phyloP scores from a whole-genome alignment of 92 coral and sea anemone genomes.

The Epizoanthus rinbou region DNA sequence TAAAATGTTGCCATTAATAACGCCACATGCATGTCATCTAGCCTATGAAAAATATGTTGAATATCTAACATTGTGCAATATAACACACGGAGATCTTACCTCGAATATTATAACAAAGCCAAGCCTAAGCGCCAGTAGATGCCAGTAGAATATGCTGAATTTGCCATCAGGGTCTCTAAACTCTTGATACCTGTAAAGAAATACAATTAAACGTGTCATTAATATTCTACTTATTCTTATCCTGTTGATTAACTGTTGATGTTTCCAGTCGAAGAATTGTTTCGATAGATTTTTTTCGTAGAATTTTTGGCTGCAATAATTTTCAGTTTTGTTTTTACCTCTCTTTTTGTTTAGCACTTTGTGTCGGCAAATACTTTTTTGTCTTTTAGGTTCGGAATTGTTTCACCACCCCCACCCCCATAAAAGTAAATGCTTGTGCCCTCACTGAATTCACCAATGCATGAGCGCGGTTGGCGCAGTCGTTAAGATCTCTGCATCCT shows the following conservation, averaged over 20 bases:
- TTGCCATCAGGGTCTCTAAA: constrained; percentile 74
- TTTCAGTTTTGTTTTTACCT: neutral
- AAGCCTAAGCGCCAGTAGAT: constrained; percentile 79
- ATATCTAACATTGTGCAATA: too few relatives aligned
- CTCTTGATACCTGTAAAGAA: constrained; percentile 69
- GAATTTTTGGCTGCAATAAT: too few relatives aligned
- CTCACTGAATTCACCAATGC: too few relatives aligned
- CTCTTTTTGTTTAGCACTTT: neutral
- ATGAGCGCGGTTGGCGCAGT: too few relatives aligned
- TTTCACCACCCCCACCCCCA: neutral
- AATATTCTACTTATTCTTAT: too few relatives aligned
- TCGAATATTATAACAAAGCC: constrained; percentile 94
- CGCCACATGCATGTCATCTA: too few relatives aligned
- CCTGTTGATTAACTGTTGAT: too few relatives aligned
- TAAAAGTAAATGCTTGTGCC: neutral
- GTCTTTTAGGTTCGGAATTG: neutral
- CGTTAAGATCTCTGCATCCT: too few relatives aligned
- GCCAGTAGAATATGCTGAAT: constrained; percentile 90
- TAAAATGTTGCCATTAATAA: too few relatives aligned
- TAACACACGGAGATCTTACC: constrained; percentile 47
- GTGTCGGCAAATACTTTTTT: too few relatives aligned
- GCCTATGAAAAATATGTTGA: too few relatives aligned
- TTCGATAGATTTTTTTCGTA: neutral
- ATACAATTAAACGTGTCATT: neutral
- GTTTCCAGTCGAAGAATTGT: neutral